These are phyloP conservation scores for Penaeus monodon DNA, from an alignment of 2,888 invertebrate species.

Conservation along the genomic window DNA sequence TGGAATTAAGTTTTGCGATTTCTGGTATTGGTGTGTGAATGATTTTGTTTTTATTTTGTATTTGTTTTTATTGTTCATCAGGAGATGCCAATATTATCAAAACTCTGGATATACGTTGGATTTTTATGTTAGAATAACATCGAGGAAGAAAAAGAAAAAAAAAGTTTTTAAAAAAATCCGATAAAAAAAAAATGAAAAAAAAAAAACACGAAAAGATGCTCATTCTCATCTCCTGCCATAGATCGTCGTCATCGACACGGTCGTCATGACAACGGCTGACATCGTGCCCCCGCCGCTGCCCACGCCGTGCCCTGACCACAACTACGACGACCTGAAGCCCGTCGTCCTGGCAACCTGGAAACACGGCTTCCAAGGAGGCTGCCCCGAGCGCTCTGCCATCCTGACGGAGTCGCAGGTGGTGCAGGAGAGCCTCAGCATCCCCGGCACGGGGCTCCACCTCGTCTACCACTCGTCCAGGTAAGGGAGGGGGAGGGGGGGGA, in stretches of 20 bases:
- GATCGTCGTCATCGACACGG: slow-evolving; percentile 92
- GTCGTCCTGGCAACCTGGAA: slow-evolving; percentile 95
- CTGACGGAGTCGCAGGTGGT: slow-evolving; percentile 90
- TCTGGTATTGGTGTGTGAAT: too few species aligned
- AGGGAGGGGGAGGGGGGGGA: background rate
- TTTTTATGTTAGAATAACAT: too few species aligned
- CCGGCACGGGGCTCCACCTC: slow-evolving; percentile 92
- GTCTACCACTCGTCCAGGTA: slow-evolving; percentile 88
- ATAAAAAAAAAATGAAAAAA: too few species aligned
- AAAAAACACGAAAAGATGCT: too few species aligned
- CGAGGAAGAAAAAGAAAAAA: too few species aligned
- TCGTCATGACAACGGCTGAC: slow-evolving; percentile 75
- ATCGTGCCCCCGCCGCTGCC: slow-evolving; percentile 62
- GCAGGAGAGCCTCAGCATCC: slow-evolving; percentile 93
- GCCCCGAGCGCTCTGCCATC: slow-evolving; percentile 90
- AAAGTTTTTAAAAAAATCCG: too few species aligned
- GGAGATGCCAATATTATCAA: too few species aligned
- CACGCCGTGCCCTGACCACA: slow-evolving; percentile 81
- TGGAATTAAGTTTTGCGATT: too few species aligned
- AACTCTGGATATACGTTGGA: too few species aligned
- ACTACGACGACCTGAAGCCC: slow-evolving; percentile 93
- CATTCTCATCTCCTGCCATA: slow-evolving; percentile 68
- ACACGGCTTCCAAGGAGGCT: slow-evolving; percentile 93
- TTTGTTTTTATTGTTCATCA: too few species aligned
- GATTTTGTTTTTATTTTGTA: too few species aligned